These are phyloP conservation scores for Camponotus floridanus DNA, from an alignment of 1,140 invertebrate species.

Conservation along the genomic window DNA sequence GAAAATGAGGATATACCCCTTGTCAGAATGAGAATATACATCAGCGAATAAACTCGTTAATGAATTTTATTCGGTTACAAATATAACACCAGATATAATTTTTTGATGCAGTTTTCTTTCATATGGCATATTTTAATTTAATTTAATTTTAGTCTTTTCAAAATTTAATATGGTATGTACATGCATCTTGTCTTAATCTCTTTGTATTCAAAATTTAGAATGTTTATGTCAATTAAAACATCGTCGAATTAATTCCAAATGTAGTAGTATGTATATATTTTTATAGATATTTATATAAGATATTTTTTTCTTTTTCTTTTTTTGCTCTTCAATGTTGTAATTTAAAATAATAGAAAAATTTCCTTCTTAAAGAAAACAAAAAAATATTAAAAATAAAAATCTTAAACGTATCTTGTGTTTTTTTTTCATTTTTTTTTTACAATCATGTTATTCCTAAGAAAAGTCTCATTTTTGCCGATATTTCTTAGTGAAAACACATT, in stretches of 20 bases:
- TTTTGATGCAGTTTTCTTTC: not conserved
- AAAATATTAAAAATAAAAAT: not conserved
- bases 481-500: conserved; percentile 20
- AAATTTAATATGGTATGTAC: not conserved
- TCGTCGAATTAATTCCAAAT: not conserved
- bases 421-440: not conserved
- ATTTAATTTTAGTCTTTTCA: not conserved
- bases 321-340: not conserved
- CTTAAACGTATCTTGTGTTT: not conserved
- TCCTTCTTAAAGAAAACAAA: not conserved
- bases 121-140: not conserved
- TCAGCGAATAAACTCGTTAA: conserved; percentile 18
- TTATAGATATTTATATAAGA: not conserved
- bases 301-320: not conserved
- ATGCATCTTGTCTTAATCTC: not conserved
- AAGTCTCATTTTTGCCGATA: conserved; percentile 4
- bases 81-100: conserved; percentile 7
- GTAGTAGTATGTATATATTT: not conserved
- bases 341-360: not conserved
- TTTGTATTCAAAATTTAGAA: not conserved
- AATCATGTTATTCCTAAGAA: not conserved
- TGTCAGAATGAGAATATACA: not conserved
- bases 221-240: not conserved
- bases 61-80: conserved; percentile 18
- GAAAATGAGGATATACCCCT: conserved; percentile 20